Base-by-base conservation (phyloP, 2,113 vertebrate species). In the Clarias magur region DNA sequence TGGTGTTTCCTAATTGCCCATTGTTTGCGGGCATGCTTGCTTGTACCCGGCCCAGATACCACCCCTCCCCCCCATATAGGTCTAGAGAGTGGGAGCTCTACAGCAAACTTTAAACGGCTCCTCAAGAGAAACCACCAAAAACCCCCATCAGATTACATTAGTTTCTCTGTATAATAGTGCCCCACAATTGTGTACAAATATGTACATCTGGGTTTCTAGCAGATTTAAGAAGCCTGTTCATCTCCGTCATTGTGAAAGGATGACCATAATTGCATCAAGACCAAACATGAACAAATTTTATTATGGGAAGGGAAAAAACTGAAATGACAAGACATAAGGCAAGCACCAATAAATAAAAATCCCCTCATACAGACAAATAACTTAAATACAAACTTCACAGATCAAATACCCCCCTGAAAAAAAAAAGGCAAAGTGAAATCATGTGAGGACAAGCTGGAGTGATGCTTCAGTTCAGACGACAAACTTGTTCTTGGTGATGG, bases 401-500 rank as follows among this genome's bases (percentile, higher is more conserved):
- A n/a, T 4, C 48, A 7, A 27, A 54, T 78, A 3, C 23, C 17
- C 23, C 30, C n/a, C 38, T 72, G 27, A 63, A 30, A 82, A n/a
- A 23, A 82, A 70, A 23, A 78, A n/a, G 60, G 60, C 25, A 11
- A 59, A 57, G 63, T 59, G 80, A 7, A 48, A 73, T 73, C 10
- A 16, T 10, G 19, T 59, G 54, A 54, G 48, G 59, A 62, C 48
- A 53, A 48, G n/a, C 72, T 6, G 7, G 42, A 34, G 75, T 3
- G 54, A 59, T 8, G 80, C 15, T 76, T 68, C 73, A 42, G 56
- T 60, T 96, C 92, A 97, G 84, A 97, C 92, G 60, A 96, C 95
- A 94, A 97, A 97, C 87, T 96, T 97, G 88, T 95, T 96, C 90
- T 96, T 97, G 86, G 92, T 88, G 42, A 96, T 93, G 30, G 95